Conservation (phyloP, 2,113 vertebrate species). For the Ginglymostoma cirratum region DNA sequence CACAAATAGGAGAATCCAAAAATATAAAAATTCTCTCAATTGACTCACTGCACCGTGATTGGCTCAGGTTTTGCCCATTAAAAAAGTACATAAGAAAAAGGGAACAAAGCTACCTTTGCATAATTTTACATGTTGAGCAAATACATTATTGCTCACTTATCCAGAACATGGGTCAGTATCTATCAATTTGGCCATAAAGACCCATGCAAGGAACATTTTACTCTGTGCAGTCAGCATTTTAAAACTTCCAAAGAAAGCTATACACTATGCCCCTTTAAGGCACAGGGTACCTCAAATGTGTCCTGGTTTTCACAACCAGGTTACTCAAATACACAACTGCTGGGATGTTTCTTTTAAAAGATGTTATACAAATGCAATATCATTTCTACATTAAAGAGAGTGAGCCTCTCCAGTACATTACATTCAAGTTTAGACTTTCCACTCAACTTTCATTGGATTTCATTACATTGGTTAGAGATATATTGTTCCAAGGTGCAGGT, state of each 20-base stretch:
- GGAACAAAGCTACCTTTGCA: not conserved
- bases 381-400: not conserved
- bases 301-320: not conserved
- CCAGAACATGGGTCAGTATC: not conserved
- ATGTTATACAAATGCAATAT: not conserved
- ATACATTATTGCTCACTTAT: slow-evolving; percentile 4
- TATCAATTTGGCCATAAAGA: not conserved
- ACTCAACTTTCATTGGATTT: not conserved
- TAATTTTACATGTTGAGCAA: not conserved
- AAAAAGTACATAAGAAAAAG: not conserved
- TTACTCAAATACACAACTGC: not conserved
- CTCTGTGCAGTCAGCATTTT: not conserved
- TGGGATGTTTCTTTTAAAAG: not conserved
- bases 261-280: not conserved
- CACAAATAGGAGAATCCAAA: not conserved
- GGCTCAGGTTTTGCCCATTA: not conserved
- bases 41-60: not conserved
- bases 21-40: not conserved
- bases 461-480: not conserved
- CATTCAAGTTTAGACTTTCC: not conserved
- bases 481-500: not conserved
- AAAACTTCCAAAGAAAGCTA: not conserved
- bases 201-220: not conserved
- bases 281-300: not conserved
- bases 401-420: not conserved